Percentiles rank a stretch among this genome's conserved stretches.
Conservation (phyloP, 2,113 vertebrate genomes). For the Mionectes macconnelli region DNA sequence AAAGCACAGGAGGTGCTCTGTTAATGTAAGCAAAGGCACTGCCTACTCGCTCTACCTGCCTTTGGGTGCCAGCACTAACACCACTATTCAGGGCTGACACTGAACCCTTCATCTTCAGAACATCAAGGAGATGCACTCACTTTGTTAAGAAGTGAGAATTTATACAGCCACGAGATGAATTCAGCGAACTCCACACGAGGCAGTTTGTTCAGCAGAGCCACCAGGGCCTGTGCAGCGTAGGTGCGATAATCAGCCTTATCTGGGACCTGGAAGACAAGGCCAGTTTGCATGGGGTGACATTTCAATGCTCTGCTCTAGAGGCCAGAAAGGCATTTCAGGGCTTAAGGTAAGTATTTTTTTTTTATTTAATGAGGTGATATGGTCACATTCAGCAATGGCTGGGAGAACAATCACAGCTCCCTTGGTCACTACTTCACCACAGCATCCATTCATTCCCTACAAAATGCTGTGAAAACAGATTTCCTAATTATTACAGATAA, state of each 20-base stretch:
- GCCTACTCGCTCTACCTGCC: background rate
- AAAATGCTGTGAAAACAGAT: background rate
- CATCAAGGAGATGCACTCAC: constrained; percentile 59
- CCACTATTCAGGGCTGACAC: background rate
- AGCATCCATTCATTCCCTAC: background rate
- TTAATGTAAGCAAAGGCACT: background rate
- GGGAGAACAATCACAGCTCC: background rate
- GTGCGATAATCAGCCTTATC: constrained; percentile 88
- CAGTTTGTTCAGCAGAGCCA: constrained; percentile 78
- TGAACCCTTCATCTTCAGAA: background rate
- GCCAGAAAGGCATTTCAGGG: background rate
- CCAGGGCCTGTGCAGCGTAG: constrained; percentile 81
- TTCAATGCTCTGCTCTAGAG: background rate
- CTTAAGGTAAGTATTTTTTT: background rate
- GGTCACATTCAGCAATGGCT: background rate
- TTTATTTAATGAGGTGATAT: background rate
- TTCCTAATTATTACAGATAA: background rate
- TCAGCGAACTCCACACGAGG: constrained; percentile 74
- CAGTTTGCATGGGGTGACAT: background rate
- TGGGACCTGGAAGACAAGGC: constrained; percentile 80
- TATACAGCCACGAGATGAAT: constrained; percentile 88
- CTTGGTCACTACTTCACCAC: background rate
- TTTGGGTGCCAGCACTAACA: background rate
- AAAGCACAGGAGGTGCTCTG: background rate
- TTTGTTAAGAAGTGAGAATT: constrained; percentile 80